Conservation (phyloP, 2,888 invertebrate species). For the Yponomeuta plumbellus region DNA sequence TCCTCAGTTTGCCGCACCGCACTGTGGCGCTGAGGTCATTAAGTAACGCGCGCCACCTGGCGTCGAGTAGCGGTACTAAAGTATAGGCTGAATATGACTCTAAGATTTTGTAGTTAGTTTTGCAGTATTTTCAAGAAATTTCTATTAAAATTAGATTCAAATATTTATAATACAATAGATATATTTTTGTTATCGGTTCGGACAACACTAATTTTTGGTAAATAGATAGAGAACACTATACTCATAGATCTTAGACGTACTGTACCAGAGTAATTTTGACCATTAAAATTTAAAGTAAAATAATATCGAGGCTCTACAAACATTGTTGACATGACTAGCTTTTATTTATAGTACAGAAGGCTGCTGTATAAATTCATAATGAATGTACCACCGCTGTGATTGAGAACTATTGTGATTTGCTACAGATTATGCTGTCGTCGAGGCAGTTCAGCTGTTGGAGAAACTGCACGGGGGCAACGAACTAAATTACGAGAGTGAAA, state of each 20-base stretch:
- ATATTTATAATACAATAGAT: too few species aligned
- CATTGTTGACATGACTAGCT: too few species aligned
- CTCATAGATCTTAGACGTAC: too few species aligned
- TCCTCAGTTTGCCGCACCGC: background rate
- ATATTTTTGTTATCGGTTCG: too few species aligned
- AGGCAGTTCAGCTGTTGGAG: slow-evolving; percentile 14
- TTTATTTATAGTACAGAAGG: background rate
- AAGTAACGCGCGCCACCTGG: slow-evolving; percentile 38
- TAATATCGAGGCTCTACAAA: too few species aligned
- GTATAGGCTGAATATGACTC: slow-evolving; percentile 3
- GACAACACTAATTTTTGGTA: too few species aligned
- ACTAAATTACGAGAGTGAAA: slow-evolving; percentile 71
- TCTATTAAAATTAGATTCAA: too few species aligned
- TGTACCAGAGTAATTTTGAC: too few species aligned
- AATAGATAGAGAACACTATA: too few species aligned
- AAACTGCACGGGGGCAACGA: slow-evolving; percentile 42
- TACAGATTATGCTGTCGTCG: background rate
- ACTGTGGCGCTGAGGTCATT: background rate
- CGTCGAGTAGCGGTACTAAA: slow-evolving; percentile 46
- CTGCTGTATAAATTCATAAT: background rate
- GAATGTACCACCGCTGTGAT: background rate
- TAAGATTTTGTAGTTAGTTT: too few species aligned
- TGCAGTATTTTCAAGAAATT: too few species aligned
- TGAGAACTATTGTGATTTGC: background rate
- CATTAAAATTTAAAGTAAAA: too few species aligned